Conservation (phyloP, 23 tunicate genomes). For the Trididemnum clinides region DNA sequence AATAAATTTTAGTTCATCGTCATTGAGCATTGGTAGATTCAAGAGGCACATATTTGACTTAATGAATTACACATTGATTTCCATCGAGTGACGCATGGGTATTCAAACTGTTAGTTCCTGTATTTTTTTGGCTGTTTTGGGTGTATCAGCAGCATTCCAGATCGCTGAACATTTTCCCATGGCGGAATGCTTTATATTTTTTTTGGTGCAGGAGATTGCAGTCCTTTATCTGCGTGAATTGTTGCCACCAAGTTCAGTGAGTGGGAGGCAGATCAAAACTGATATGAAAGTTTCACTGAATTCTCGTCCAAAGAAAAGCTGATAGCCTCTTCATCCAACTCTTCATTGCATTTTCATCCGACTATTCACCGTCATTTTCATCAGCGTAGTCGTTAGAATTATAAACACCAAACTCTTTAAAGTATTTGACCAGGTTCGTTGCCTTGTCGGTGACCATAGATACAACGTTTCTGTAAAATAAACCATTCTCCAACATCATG, state of each 20-base stretch:
- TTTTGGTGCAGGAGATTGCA: background rate
- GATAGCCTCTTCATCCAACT: background rate
- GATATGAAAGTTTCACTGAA: background rate
- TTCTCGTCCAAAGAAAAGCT: background rate
- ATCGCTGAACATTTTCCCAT: background rate
- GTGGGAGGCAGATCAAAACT: background rate
- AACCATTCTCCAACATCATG: background rate
- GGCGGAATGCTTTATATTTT: background rate
- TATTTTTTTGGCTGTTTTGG: background rate
- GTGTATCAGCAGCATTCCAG: constrained; percentile 1
- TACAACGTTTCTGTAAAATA: background rate
- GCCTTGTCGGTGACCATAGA: background rate
- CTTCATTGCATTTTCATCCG: no score
- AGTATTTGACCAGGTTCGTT: background rate
- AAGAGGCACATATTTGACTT: no score
- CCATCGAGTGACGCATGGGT: background rate
- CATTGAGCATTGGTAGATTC: no score
- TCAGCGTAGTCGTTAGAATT: background rate
- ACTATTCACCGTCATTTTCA: background rate
- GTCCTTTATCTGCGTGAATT: background rate
- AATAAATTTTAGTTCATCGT: background rate
- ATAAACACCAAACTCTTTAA: background rate
- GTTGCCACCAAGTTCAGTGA: background rate
- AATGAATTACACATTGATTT: background rate
- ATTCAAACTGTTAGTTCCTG: background rate